phyloP scores from a whole-genome alignment of 35 echinoderm and acorn worm genomes.

The Diadema setosum region DNA sequence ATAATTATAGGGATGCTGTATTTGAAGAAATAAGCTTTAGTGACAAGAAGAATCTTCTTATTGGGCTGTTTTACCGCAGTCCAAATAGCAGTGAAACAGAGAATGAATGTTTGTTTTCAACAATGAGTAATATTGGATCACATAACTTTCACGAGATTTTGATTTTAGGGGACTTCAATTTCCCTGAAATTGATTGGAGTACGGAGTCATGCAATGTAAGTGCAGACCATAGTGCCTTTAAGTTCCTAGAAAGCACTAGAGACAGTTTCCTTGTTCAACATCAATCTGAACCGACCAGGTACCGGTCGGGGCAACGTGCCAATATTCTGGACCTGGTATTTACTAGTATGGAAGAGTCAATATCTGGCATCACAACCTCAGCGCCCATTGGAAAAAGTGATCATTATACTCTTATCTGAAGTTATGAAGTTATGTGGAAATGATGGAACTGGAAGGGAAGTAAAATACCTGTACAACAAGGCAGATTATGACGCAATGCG shows the following conservation, averaged over 20 bases:
- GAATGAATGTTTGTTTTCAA: background rate
- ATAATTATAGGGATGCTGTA: background rate
- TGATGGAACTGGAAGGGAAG: too few relatives aligned
- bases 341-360: background rate
- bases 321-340: constrained; percentile 26
- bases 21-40: background rate
- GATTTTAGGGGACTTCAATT: constrained; percentile 46
- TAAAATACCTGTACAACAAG: too few relatives aligned
- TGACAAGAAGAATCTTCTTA: background rate
- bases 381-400: constrained; percentile 50
- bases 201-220: background rate
- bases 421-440: too few relatives aligned
- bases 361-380: background rate
- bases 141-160: background rate
- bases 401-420: constrained; percentile 1
- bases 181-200: constrained; percentile 6
- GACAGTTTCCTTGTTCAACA: constrained; percentile 29
- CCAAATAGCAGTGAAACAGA: background rate
- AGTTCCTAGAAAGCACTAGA: background rate
- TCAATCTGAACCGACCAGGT: constrained; percentile 9
- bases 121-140: background rate
- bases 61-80: constrained; percentile 25
- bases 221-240: background rate
- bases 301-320: background rate
- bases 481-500: too few relatives aligned